These are phyloP conservation scores for Azemiops feae DNA, from an alignment of 2,113 vertebrate genomes.

Conservation along the genomic window DNA sequence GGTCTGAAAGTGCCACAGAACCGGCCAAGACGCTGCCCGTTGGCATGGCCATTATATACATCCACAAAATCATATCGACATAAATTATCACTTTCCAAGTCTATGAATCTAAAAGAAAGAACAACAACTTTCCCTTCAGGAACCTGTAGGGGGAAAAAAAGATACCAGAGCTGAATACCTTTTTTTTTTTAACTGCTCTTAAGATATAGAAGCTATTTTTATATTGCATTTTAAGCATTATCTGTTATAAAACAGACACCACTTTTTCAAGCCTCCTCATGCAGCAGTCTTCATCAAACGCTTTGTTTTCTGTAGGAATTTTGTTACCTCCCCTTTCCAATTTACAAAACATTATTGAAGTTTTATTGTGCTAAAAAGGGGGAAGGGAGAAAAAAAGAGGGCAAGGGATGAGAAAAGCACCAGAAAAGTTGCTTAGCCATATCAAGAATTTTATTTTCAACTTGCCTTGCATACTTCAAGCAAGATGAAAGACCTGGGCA, in stretches of 20 bases:
- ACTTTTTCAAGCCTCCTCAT: neutral
- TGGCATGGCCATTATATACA: conserved; percentile 85
- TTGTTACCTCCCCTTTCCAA: neutral
- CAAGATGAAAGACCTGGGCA: no score
- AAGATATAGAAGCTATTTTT: neutral
- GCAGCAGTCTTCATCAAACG: neutral
- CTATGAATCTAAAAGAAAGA: conserved; percentile 89
- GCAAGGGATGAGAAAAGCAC: neutral
- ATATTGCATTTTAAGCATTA: neutral
- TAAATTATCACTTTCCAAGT: conserved; percentile 90
- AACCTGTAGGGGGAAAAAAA: conserved; percentile 74
- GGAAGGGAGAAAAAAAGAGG: neutral
- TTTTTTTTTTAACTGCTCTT: neutral
- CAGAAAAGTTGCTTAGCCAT: neutral
- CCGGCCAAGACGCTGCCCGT: conserved; percentile 86
- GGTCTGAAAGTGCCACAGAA: conserved; percentile 94
- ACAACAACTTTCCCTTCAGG: conserved; percentile 94
- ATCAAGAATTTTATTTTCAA: neutral
- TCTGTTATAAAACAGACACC: neutral
- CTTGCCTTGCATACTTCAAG: neutral
- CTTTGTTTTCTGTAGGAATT: neutral
- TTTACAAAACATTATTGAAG: neutral
- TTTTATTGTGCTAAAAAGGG: neutral
- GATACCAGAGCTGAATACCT: neutral
- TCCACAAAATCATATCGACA: conserved; percentile 97